Evolutionary conservation across 1,140 invertebrate genomes (phyloP), one percentile per base, ranked within the genome.

Genomic region (Sycophila sp.): DNA sequence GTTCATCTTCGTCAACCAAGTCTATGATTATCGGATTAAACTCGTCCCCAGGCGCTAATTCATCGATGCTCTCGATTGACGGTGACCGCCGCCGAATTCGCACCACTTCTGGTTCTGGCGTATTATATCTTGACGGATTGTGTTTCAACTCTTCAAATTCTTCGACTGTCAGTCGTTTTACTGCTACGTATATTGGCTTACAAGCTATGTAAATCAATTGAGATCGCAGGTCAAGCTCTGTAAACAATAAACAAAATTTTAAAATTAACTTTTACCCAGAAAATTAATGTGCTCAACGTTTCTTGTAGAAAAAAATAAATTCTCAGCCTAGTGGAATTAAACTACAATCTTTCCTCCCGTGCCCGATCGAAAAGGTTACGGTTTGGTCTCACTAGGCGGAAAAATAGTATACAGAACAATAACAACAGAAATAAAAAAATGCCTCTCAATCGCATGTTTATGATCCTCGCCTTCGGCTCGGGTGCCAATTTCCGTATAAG

Each of bases 101-200:
- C 4, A 59, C 55, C 24, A 76, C 56, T 36, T 78, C 72, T 13
- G 66, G 72, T 6, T 77, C 51, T 13, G 77, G 73, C 42, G 59
- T 72, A 3, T 72, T 73, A 58, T 81, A 82, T 68, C 81, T 82
- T 1, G 72, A 62, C 0, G 80, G 78, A 62, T 83, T 71, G 45
- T 59, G 66, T 55, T 81, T 81, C 15, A 87, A 71, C 42, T 84
- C 80, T 32, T 80, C 78, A 15, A 87, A 75, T 56, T 82, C 76
- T 19, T 80, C 75, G 3, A 81, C 71, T 2, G 76, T 81, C 19
- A 87, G 73, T 47, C 81, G 82, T 22, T 85, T 84, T 55, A 89
- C 66, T 36, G 81, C 74, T 8, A 88, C 87, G 22, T 81, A 83
- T 36, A 85, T 83, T 38, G 86, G 83, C 72, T 83, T 84, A 73